A percentile compares a stretch with the other conserved stretches of the same genome.
These are phyloP conservation scores for Nymphalis urticae DNA, from an alignment of 2,888 invertebrate genomes.

Conservation along the genomic window DNA sequence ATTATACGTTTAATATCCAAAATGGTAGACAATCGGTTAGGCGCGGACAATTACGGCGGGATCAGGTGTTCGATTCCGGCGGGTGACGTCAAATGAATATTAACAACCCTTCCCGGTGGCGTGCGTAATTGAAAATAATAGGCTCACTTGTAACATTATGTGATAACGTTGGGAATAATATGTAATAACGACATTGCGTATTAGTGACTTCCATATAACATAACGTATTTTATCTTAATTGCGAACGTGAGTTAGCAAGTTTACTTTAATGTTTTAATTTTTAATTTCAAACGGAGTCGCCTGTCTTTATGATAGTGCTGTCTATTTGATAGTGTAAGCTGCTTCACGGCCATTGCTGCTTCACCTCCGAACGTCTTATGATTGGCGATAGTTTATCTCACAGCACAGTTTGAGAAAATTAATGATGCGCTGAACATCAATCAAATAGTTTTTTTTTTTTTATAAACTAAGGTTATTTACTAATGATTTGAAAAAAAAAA, in stretches of 20 bases:
- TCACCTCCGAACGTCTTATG: too few relatives aligned
- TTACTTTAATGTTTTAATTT: neutral
- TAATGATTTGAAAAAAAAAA: too few relatives aligned
- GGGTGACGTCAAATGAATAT: slow-evolving; percentile 70
- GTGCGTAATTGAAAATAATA: slow-evolving; percentile 76
- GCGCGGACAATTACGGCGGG: slow-evolving; percentile 43
- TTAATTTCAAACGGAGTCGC: too few relatives aligned
- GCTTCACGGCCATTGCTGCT: too few relatives aligned
- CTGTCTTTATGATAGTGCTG: too few relatives aligned
- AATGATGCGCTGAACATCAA: too few relatives aligned
- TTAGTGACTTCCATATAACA: slow-evolving; percentile 3
- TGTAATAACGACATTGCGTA: slow-evolving; percentile 15
- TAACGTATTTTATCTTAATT: slow-evolving; percentile 3
- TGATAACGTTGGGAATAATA: slow-evolving; percentile 49
- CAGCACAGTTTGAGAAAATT: too few relatives aligned
- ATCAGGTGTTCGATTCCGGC: slow-evolving; percentile 62
- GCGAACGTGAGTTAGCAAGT: neutral
- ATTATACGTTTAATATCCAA: slow-evolving; percentile 64
- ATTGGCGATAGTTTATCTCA: too few relatives aligned
- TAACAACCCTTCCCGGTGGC: slow-evolving; percentile 73
- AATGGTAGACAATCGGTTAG: slow-evolving; percentile 47
- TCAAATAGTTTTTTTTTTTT: too few relatives aligned
- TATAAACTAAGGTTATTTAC: too few relatives aligned
- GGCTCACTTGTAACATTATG: slow-evolving; percentile 60
- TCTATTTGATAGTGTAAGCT: too few relatives aligned